Conservation (phyloP, 1,140 invertebrate species). For the Papilio glaucus region DNA sequence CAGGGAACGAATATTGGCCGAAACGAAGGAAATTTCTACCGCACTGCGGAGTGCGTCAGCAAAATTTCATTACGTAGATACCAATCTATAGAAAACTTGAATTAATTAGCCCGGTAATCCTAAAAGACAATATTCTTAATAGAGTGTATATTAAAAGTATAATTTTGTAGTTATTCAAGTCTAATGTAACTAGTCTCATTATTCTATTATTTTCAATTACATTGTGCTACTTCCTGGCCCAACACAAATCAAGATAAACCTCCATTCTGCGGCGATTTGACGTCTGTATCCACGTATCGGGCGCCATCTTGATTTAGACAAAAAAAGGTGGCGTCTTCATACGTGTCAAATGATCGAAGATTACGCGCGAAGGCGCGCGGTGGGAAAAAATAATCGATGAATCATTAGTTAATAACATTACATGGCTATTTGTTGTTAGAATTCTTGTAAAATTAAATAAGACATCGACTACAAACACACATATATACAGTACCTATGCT, state of each 20-base stretch:
- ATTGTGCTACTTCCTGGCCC: constrained; percentile 28
- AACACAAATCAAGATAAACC: constrained; percentile 54
- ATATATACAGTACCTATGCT: too few species aligned
- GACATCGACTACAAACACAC: too few species aligned
- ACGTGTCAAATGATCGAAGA: constrained; percentile 50
- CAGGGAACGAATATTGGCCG: too few species aligned
- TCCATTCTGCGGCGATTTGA: constrained; percentile 47
- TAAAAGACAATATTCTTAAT: background rate
- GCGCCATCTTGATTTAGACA: constrained; percentile 53
- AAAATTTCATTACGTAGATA: too few species aligned
- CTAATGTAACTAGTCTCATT: background rate
- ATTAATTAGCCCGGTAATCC: too few species aligned
- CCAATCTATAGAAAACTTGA: too few species aligned
- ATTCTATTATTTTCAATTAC: background rate
- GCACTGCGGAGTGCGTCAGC: too few species aligned
- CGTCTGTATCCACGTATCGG: constrained; percentile 59
- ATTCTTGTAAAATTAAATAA: too few species aligned
- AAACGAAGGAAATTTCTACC: too few species aligned
- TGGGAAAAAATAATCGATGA: constrained; percentile 47
- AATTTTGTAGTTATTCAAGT: too few species aligned
- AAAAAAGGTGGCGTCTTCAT: constrained; percentile 43
- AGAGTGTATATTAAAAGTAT: too few species aligned
- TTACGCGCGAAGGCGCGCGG: constrained; percentile 39
- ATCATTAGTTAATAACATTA: constrained; percentile 37
- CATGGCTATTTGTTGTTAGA: constrained; percentile 19